A percentile compares a stretch with the other conserved stretches of the same genome.
phyloP scores from a whole-genome alignment of 2,888 invertebrate genomes.

The Gari tellinella region DNA sequence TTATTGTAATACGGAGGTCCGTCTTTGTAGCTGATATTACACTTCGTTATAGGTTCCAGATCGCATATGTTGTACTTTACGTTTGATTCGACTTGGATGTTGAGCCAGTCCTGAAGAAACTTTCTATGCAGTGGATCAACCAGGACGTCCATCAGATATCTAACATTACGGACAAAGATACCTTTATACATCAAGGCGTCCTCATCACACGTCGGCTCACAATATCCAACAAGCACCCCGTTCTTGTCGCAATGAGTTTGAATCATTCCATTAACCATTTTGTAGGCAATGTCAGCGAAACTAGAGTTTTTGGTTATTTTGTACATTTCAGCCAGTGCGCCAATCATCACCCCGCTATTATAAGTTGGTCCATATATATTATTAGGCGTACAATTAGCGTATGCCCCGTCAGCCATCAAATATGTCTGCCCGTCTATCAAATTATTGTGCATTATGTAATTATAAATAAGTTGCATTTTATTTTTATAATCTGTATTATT shows the following conservation, averaged over 20 bases:
- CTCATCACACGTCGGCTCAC: slow-evolving; percentile 64
- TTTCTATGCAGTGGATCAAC: slow-evolving; percentile 32
- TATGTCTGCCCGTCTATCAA: slow-evolving; percentile 62
- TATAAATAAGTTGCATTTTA: slow-evolving; percentile 55
- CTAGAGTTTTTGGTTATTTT: slow-evolving; percentile 44
- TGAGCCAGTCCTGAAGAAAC: slow-evolving; percentile 61
- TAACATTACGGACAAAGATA: slow-evolving; percentile 63
- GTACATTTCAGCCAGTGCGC: slow-evolving; percentile 65
- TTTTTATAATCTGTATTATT: slow-evolving; percentile 40
- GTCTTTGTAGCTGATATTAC: slow-evolving; percentile 68
- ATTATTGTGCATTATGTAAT: slow-evolving; percentile 58
- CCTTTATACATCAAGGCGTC: slow-evolving; percentile 70
- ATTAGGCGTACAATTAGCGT: slow-evolving; percentile 46
- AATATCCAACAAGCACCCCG: slow-evolving; percentile 65
- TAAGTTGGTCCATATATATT: slow-evolving; percentile 62
- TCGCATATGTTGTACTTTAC: slow-evolving; percentile 62
- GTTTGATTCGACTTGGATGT: slow-evolving; percentile 54
- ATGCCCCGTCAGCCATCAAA: slow-evolving; percentile 57
- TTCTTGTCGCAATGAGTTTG: slow-evolving; percentile 44
- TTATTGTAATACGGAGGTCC: slow-evolving; percentile 65
- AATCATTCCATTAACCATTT: slow-evolving; percentile 61
- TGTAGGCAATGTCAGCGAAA: slow-evolving; percentile 59
- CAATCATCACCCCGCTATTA: slow-evolving; percentile 62
- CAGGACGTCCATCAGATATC: slow-evolving; percentile 64
- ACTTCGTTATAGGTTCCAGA: slow-evolving; percentile 56